Base-by-base conservation (phyloP, 2,888 invertebrate species). In the Lasioglossum vierecki region DNA sequence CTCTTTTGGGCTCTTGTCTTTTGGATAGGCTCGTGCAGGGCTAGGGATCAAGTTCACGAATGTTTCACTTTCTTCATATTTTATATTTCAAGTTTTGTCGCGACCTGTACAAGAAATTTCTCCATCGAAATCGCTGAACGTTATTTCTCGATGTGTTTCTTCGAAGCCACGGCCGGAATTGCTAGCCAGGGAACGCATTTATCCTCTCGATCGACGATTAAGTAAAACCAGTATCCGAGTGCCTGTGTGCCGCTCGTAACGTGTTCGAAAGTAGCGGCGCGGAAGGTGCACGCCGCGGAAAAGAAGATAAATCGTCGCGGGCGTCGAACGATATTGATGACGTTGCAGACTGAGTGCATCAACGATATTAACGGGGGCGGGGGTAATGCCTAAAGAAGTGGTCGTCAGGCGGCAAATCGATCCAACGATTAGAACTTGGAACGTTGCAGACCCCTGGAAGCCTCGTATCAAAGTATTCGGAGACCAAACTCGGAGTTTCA, bases 171-270 rank as follows among this genome's bases (percentile, higher is more conserved):
- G 26, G 66, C 22, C 46, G 57, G 57, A 78, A 60, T 78, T 84
- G 74, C 84, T 60, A 71, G 77, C 83, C 35, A 46, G 30, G 9
- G 2, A 57, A 39, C 49, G 57, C 84, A 74, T 82, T 84, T 82
- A 78, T 84, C 74, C 66, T 83, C 74, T 83, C n/a, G 73, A 60
- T 78, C 77, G 83, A 35, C 73, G 74, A 78, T 63, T 77, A 82
- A 77, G 83, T 26, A 60, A 77, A 77, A 60, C 83, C 77, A 77
- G 83, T 74, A 83, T 6, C 70, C 41, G 39, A 53, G n/a, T n/a
- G 57, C 39, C 13, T 22, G 66, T 9, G 30, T 39, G 39, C 68
- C 26, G 39, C 49, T 68, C 53, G 68, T 53, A 53, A 39, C 30
- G 2, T 30, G 53, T 53, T 63, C 18, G 73, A 77, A 78, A 82